Evolutionary conservation across 2,888 invertebrate species (phyloP).

Genomic region (Eilema griseolum): DNA sequence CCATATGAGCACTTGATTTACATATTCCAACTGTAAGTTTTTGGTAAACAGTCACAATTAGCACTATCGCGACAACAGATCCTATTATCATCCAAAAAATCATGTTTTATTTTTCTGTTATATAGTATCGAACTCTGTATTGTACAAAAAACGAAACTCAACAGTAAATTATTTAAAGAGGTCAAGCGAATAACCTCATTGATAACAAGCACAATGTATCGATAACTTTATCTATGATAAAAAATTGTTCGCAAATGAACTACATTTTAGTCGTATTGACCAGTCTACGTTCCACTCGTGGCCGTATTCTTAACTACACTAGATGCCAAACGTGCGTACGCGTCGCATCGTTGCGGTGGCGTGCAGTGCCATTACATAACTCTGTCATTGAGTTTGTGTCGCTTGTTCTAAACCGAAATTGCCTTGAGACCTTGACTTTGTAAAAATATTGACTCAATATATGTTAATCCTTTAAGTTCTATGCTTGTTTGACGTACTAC

Average conservation of each 20-base stretch:
- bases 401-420: slow-evolving; percentile 55
- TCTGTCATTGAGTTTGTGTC: slow-evolving; percentile 59
- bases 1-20: slow-evolving; percentile 78
- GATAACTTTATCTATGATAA: slow-evolving; percentile 58
- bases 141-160: slow-evolving; percentile 31
- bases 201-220: slow-evolving; percentile 46
- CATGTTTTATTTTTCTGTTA: slow-evolving; percentile 52
- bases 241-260: slow-evolving; percentile 31
- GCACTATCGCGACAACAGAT: slow-evolving; percentile 54
- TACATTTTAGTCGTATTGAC: slow-evolving; percentile 41
- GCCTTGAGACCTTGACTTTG: slow-evolving; percentile 57
- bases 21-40: slow-evolving; percentile 78
- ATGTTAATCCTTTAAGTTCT: background rate
- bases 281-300: slow-evolving; percentile 47
- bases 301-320: slow-evolving; percentile 55
- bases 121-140: slow-evolving; percentile 22
- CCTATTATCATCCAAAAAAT: slow-evolving; percentile 58
- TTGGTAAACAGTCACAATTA: slow-evolving; percentile 73
- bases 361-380: slow-evolving; percentile 63
- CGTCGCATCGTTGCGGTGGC: slow-evolving; percentile 50
- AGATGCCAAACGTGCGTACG: slow-evolving; percentile 68
- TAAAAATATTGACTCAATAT: slow-evolving; percentile 29
- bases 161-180: slow-evolving; percentile 38
- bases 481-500: background rate
- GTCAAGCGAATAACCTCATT: slow-evolving; percentile 47